Conservation (phyloP, 2,888 invertebrate species). For the Drosophila falleni region DNA sequence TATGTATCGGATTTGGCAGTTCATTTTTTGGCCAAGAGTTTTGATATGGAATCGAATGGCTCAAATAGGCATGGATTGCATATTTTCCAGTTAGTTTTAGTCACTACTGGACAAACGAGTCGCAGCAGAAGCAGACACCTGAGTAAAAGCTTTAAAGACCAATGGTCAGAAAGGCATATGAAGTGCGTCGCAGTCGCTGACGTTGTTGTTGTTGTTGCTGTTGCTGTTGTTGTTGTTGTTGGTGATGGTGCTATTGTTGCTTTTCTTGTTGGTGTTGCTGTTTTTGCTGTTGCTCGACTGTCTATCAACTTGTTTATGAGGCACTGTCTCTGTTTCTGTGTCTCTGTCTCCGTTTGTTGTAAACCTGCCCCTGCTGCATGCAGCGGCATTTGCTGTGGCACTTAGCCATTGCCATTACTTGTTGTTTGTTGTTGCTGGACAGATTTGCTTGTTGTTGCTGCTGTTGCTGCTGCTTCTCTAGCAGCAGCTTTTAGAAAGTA, state of each 20-base stretch:
- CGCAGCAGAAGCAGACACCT: slow-evolving; percentile 26
- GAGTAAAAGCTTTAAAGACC: slow-evolving; percentile 36
- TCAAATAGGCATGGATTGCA: slow-evolving; percentile 39
- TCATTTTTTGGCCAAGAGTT: slow-evolving; percentile 8
- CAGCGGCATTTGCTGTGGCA: slow-evolving; percentile 49
- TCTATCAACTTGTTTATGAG: slow-evolving; percentile 68
- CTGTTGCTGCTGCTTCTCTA: slow-evolving; percentile 50
- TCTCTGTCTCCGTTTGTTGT: slow-evolving; percentile 42
- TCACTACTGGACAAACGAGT: slow-evolving; percentile 43
- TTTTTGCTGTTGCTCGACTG: slow-evolving; percentile 29
- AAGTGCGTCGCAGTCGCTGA: slow-evolving; percentile 24
- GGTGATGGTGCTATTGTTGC: slow-evolving; percentile 4
- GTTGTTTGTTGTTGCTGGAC: slow-evolving; percentile 30
- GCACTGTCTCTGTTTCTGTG: slow-evolving; percentile 41
- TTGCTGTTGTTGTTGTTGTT: slow-evolving; percentile 1
- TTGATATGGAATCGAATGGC: slow-evolving; percentile 1
- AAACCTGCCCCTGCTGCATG: slow-evolving; percentile 41
- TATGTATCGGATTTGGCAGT: slow-evolving; percentile 1
- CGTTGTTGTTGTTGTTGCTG: not conserved
- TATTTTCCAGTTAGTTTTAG: slow-evolving; percentile 37
- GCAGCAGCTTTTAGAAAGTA: slow-evolving; percentile 77
- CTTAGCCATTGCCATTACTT: slow-evolving; percentile 47
- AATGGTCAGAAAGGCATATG: slow-evolving; percentile 7
- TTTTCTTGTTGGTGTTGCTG: not conserved
- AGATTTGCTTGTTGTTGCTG: slow-evolving; percentile 42